phyloP scores from a whole-genome alignment of 2,888 invertebrate genomes.

The Cheilosia vernalis region DNA sequence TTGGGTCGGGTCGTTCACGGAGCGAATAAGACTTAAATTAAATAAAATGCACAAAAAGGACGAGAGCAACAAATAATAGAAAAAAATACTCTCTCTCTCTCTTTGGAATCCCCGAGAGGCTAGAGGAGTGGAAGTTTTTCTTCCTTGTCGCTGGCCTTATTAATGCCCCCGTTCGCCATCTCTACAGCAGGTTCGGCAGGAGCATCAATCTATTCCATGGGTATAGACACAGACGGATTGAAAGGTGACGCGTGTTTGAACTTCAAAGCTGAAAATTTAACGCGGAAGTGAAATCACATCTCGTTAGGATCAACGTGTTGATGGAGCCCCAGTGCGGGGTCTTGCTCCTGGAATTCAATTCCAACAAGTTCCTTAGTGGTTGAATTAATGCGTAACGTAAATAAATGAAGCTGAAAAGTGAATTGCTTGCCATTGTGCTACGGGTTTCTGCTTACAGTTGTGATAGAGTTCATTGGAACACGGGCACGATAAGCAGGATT shows the following conservation, averaged over 20 bases:
- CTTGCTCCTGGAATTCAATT: conserved; percentile 64
- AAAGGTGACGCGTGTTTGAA: conserved; percentile 73
- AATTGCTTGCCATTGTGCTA: conserved; percentile 29
- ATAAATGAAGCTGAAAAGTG: conserved; percentile 66
- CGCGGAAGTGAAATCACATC: conserved; percentile 75
- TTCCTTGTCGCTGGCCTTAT: conserved; percentile 60
- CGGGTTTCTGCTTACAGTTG: background rate
- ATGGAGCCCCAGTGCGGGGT: conserved; percentile 36
- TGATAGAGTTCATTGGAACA: conserved; percentile 64
- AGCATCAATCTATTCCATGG: conserved; percentile 52
- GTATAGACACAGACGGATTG: conserved; percentile 1
- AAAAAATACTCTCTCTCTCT: conserved; percentile 5
- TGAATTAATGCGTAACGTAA: conserved; percentile 68
- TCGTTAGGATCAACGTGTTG: conserved; percentile 75
- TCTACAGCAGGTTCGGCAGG: conserved; percentile 47
- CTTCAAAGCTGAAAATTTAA: conserved; percentile 70
- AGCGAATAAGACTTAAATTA: conserved; percentile 67
- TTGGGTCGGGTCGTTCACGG: conserved; percentile 67
- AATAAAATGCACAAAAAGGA: conserved; percentile 52
- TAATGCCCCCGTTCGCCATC: conserved; percentile 42
- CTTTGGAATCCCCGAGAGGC: conserved; percentile 51
- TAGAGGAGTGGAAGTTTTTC: conserved; percentile 47
- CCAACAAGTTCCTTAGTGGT: conserved; percentile 62
- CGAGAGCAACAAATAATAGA: conserved; percentile 31
- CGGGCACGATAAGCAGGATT: conserved; percentile 64